Percentiles rank a stretch among this genome's conserved stretches.
Conservation (phyloP, 1,140 invertebrate genomes). For the Drosophila erecta region DNA sequence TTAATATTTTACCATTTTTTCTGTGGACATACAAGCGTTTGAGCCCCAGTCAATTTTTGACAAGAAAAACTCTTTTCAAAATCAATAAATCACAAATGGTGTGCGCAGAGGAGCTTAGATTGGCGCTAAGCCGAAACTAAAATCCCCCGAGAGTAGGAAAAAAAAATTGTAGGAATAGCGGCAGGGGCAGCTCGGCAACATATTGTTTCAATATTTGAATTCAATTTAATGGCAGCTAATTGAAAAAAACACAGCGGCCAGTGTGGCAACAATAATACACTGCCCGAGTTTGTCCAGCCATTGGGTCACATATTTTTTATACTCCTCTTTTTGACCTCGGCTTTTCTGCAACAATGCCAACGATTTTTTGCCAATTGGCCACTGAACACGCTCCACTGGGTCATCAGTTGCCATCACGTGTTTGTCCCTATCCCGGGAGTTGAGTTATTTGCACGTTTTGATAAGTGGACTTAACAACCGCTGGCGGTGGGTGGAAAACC, state of each 20-base stretch:
- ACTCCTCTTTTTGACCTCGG: neutral
- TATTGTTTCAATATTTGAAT: slow-evolving; percentile 83
- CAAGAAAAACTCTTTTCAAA: slow-evolving; percentile 73
- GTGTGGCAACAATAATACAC: slow-evolving; percentile 70
- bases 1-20: slow-evolving; percentile 65
- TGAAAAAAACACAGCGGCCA: slow-evolving; percentile 70
- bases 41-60: slow-evolving; percentile 60
- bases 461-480: slow-evolving; percentile 78
- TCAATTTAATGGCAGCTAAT: slow-evolving; percentile 82
- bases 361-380: slow-evolving; percentile 54
- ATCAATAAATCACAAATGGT: slow-evolving; percentile 69
- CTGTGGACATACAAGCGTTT: slow-evolving; percentile 41
- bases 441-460: slow-evolving; percentile 81
- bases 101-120: neutral
- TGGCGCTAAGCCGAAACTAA: slow-evolving; percentile 59
- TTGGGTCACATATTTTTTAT: slow-evolving; percentile 28
- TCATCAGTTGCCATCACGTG: slow-evolving; percentile 52
- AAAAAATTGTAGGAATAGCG: slow-evolving; percentile 2
- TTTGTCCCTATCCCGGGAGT: slow-evolving; percentile 54
- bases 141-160: slow-evolving; percentile 22
- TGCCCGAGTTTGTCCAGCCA: slow-evolving; percentile 46
- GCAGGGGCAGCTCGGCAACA: slow-evolving; percentile 31
- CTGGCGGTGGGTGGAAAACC: slow-evolving; percentile 7
- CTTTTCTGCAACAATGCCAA: slow-evolving; percentile 38
- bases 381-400: slow-evolving; percentile 63